phyloP scores from a whole-genome alignment of 92 coral and sea anemone genomes.

The Porites rus region DNA sequence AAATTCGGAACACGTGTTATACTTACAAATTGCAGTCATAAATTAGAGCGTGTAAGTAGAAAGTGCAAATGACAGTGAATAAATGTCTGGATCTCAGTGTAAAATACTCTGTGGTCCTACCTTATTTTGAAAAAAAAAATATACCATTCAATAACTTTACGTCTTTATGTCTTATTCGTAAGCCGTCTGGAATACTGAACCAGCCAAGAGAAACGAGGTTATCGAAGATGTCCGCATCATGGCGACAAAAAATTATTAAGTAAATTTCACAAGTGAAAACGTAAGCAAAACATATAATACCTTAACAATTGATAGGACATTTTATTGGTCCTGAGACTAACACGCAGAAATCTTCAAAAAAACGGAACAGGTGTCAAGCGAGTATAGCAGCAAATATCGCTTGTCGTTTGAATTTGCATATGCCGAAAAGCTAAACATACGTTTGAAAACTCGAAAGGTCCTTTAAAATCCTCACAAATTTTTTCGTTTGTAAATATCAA shows the following conservation, averaged over 20 bases:
- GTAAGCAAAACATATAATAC: background rate
- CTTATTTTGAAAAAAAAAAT: no score
- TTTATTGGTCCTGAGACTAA: background rate
- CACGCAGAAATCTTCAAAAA: background rate
- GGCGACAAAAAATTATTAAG: no score
- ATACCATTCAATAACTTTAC: background rate
- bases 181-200: background rate
- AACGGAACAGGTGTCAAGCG: slow-evolving; percentile 8
- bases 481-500: background rate
- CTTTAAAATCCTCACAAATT: background rate
- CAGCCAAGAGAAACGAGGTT: background rate
- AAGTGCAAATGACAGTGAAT: no score
- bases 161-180: background rate
- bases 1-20: no score
- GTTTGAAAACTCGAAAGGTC: background rate
- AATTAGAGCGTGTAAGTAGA: no score
- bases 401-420: slow-evolving; percentile 10
- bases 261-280: background rate
- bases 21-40: no score
- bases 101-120: no score
- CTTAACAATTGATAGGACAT: background rate
- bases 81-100: no score
- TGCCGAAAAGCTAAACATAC: background rate
- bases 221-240: background rate
- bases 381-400: background rate